These are phyloP conservation scores for Penaeus vannamei DNA, from an alignment of 1,140 invertebrate species.

Conservation along the genomic window DNA sequence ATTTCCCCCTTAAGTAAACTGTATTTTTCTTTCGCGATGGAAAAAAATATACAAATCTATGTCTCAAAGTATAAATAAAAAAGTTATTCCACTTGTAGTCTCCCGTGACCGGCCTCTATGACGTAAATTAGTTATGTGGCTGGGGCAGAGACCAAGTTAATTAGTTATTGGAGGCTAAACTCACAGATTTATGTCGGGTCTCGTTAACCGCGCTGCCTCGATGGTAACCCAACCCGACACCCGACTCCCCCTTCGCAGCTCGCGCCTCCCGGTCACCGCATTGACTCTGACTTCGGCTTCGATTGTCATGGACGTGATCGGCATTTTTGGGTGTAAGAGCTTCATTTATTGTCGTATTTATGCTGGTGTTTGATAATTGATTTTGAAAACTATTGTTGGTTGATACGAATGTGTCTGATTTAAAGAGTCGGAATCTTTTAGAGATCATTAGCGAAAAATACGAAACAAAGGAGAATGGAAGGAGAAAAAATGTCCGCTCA, in stretches of 20 bases:
- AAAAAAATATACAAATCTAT: too few relatives aligned
- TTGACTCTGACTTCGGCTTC: slow-evolving; percentile 41
- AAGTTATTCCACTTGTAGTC: slow-evolving; percentile 29
- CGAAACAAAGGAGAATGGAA: too few relatives aligned
- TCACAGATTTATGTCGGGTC: slow-evolving; percentile 64
- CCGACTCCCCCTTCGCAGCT: slow-evolving; percentile 43
- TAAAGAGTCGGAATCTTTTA: too few relatives aligned
- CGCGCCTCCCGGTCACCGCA: slow-evolving; percentile 22
- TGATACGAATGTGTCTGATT: too few relatives aligned
- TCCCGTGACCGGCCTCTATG: slow-evolving; percentile 49
- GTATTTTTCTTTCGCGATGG: too few relatives aligned
- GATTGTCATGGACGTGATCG: too few relatives aligned
- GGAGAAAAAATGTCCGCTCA: too few relatives aligned
- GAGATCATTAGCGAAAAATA: too few relatives aligned
- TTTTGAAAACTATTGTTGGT: too few relatives aligned
- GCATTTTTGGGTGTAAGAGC: background rate
- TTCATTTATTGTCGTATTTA: background rate
- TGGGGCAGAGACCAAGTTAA: slow-evolving; percentile 45
- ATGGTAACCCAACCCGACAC: slow-evolving; percentile 62
- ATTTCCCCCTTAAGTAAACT: too few relatives aligned
- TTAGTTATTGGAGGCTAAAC: slow-evolving; percentile 65
- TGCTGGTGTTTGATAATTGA: background rate
- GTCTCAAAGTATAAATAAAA: background rate
- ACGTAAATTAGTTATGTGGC: slow-evolving; percentile 60
- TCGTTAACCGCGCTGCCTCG: slow-evolving; percentile 55